phyloP scores from a whole-genome alignment of 2,888 invertebrate species.

The Erynnis tages region DNA sequence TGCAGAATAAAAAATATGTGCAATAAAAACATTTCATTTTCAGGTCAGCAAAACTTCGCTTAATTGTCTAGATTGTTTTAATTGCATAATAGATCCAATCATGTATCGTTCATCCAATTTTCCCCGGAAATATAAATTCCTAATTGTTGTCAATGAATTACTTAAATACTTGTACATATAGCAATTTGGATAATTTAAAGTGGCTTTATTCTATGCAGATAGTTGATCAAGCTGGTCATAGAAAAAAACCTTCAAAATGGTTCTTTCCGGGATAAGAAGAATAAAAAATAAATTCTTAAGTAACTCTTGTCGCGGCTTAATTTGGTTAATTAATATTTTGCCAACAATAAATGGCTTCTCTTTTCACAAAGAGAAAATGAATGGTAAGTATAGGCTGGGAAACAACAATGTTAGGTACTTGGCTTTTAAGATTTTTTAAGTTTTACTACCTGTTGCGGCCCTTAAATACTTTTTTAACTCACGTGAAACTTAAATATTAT shows the following conservation, averaged over 20 bases:
- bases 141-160: not conserved
- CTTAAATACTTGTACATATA: not conserved
- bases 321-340: conserved; percentile 40
- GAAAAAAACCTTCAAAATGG: too few species aligned
- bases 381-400: conserved; percentile 19
- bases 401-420: not conserved
- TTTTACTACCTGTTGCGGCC: too few species aligned
- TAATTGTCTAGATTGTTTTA: not conserved
- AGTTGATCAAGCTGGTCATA: too few species aligned
- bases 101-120: not conserved
- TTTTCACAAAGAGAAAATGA: conserved; percentile 13
- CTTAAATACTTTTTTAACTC: too few species aligned
- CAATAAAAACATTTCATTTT: not conserved
- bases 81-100: conserved; percentile 4
- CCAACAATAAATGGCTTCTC: conserved; percentile 41
- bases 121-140: not conserved
- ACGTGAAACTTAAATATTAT: too few species aligned
- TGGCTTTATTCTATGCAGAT: too few species aligned
- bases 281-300: conserved; percentile 23
- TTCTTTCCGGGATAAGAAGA: not conserved
- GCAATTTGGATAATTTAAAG: too few species aligned
- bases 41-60: not conserved
- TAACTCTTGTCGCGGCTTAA: conserved; percentile 38
- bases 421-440: not conserved
- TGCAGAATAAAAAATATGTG: too few species aligned